Evolutionary conservation across 2,113 vertebrate genomes (phyloP).

Genomic region (Mirounga angustirostris): DNA sequence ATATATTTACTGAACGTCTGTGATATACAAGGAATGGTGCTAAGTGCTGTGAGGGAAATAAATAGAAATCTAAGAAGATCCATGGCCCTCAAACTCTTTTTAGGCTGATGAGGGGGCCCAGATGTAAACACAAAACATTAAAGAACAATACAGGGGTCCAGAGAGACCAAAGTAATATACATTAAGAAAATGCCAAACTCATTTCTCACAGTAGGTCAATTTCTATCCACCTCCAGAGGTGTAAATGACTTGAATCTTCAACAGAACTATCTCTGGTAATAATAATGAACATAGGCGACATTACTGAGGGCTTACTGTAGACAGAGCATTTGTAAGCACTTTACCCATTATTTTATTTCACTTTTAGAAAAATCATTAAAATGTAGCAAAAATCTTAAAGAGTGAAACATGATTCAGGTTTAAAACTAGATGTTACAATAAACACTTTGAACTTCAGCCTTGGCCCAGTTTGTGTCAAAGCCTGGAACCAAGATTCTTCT

Average conservation of each 20-base stretch:
- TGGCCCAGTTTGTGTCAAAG: neutral
- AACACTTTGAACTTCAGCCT: neutral
- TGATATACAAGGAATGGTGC: neutral
- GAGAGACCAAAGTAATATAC: neutral
- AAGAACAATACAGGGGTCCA: neutral
- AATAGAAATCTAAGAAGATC: neutral
- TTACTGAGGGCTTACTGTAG: neutral
- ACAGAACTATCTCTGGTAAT: neutral
- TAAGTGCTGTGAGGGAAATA: neutral
- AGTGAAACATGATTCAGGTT: neutral
- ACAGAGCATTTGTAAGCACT: neutral
- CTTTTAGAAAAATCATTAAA: conserved; percentile 38
- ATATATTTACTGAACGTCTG: neutral
- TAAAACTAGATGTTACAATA: neutral
- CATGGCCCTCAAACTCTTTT: neutral
- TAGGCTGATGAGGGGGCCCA: neutral
- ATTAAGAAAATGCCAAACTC: no score
- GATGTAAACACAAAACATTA: neutral
- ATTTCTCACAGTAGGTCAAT: neutral
- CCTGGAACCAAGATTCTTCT: neutral
- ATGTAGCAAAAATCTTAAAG: neutral
- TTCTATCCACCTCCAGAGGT: neutral
- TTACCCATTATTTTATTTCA: neutral
- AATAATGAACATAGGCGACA: neutral
- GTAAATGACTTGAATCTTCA: neutral